These are phyloP conservation scores for Poecile atricapillus DNA, from an alignment of 2,113 vertebrate genomes.

Conservation along the genomic window DNA sequence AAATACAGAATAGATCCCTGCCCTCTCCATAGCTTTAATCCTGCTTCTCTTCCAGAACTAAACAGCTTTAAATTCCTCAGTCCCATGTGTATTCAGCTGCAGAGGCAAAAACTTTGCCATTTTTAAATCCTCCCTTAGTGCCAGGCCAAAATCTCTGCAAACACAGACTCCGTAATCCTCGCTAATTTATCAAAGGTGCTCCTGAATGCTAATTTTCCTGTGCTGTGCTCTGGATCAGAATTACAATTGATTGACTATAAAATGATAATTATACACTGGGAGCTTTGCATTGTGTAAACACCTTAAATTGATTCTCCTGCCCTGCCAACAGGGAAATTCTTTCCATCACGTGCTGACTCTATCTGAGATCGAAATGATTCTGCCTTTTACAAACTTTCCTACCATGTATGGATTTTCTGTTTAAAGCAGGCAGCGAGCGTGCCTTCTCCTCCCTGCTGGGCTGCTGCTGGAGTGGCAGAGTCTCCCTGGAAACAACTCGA, in stretches of 20 bases:
- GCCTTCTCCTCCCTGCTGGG: background rate
- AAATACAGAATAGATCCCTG: slow-evolving; percentile 46
- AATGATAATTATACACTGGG: slow-evolving; percentile 55
- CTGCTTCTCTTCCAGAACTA: slow-evolving; percentile 34
- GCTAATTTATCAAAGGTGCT: slow-evolving; percentile 41
- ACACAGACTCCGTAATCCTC: slow-evolving; percentile 38
- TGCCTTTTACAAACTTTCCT: slow-evolving; percentile 20
- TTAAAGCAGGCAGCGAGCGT: background rate
- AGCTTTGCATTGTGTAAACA: slow-evolving; percentile 47
- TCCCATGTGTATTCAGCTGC: slow-evolving; percentile 16
- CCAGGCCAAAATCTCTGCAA: slow-evolving; percentile 44
- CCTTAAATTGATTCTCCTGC: slow-evolving; percentile 49
- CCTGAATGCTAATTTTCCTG: background rate
- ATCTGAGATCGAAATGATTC: background rate
- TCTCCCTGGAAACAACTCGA: background rate
- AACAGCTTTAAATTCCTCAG: slow-evolving; percentile 43
- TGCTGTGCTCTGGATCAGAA: background rate
- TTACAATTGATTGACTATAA: slow-evolving; percentile 49
- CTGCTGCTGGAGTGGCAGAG: background rate
- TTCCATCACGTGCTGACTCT: background rate
- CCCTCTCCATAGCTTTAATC: slow-evolving; percentile 46
- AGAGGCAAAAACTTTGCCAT: slow-evolving; percentile 43
- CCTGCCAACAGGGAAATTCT: slow-evolving; percentile 19
- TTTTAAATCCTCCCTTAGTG: slow-evolving; percentile 35
- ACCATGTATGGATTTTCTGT: slow-evolving; percentile 50